Conservation (phyloP, 1,140 invertebrate species). For the Theocolax elegans region DNA sequence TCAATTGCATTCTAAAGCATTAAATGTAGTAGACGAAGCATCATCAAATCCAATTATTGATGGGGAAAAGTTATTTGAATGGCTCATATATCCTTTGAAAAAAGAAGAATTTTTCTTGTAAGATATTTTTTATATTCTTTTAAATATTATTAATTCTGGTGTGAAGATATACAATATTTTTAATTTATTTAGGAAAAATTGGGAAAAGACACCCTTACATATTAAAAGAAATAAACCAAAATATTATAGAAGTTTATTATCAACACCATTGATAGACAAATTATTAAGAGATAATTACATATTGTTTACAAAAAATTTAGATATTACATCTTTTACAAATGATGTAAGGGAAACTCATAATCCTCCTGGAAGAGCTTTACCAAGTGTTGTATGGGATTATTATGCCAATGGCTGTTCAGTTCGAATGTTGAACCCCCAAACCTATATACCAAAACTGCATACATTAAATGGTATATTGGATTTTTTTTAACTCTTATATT, state of each 20-base stretch:
- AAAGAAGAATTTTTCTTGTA: conserved; percentile 74
- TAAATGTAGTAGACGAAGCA: neutral
- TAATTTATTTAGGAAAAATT: conserved; percentile 65
- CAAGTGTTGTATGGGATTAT: conserved; percentile 90
- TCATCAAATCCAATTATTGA: conserved; percentile 67
- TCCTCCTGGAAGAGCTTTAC: conserved; percentile 79
- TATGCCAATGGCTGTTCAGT: conserved; percentile 92
- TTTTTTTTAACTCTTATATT: too few species aligned
- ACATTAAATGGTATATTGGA: conserved; percentile 68
- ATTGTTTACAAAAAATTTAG: conserved; percentile 87
- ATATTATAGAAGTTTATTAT: conserved; percentile 82
- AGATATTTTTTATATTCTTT: conserved; percentile 43
- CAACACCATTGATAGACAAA: conserved; percentile 79
- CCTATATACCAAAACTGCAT: conserved; percentile 77
- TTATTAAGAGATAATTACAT: conserved; percentile 82
- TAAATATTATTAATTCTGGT: neutral
- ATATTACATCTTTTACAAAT: conserved; percentile 87
- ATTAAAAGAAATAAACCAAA: conserved; percentile 74
- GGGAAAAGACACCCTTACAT: conserved; percentile 85
- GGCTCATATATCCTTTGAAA: conserved; percentile 77
- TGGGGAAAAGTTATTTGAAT: conserved; percentile 74
- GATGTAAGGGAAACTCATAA: conserved; percentile 87
- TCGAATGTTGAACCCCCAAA: conserved; percentile 93
- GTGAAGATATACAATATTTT: conserved; percentile 28
- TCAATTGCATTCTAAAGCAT: neutral